phyloP scores from a whole-genome alignment of 2,888 invertebrate genomes.

The Galeopsomyia nigrocyanea region DNA sequence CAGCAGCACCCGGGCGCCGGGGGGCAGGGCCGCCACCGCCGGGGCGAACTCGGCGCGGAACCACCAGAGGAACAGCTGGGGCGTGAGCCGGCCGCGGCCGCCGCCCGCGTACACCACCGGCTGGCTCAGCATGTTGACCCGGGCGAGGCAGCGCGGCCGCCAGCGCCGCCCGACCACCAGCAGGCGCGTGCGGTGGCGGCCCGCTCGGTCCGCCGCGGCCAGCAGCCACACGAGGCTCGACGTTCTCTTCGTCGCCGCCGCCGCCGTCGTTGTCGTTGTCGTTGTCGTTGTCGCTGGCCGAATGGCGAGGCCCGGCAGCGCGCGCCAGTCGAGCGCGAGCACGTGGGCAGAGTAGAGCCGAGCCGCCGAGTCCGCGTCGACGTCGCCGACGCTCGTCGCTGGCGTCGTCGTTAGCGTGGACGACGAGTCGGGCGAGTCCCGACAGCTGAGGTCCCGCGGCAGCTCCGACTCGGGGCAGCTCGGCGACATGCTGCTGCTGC shows the following conservation, averaged over 20 bases:
- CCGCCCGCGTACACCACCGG: slow-evolving; percentile 71
- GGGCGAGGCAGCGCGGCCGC: slow-evolving; percentile 67
- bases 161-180: slow-evolving; percentile 69
- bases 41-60: slow-evolving; percentile 70
- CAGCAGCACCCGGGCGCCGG: slow-evolving; percentile 66
- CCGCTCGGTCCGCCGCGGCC: slow-evolving; percentile 69
- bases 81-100: slow-evolving; percentile 67
- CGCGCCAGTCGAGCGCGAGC: slow-evolving; percentile 68
- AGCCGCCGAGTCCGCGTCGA: neutral
- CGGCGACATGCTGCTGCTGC: neutral
- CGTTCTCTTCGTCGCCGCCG: no score
- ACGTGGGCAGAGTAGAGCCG: slow-evolving; percentile 66
- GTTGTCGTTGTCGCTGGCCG: neutral
- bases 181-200: slow-evolving; percentile 68
- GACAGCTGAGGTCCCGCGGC: slow-evolving; percentile 9
- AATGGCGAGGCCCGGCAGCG: slow-evolving; percentile 61
- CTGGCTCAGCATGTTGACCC: slow-evolving; percentile 70
- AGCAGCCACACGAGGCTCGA: slow-evolving; percentile 64
- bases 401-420: no score
- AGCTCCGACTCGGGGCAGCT: neutral
- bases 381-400: no score
- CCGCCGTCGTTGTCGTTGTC: no score
- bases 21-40: slow-evolving; percentile 68
- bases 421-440: neutral
- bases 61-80: slow-evolving; percentile 70